Base-by-base conservation (phyloP, 2,797 vertebrate genomes). In the Mergus octosetaceus region DNA sequence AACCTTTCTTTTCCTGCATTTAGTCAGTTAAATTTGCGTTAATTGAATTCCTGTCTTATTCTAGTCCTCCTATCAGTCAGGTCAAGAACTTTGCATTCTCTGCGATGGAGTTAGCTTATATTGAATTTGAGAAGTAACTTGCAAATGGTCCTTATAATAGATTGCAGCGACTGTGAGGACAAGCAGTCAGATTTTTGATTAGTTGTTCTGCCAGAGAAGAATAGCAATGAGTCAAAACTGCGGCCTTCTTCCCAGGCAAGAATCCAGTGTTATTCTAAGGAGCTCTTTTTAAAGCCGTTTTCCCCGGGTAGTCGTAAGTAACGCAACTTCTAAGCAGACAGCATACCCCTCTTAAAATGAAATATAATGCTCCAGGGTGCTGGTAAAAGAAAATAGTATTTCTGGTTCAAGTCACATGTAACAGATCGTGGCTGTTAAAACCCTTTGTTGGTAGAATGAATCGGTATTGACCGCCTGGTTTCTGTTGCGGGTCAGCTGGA, bases 111-210 rank as follows among this genome's bases (percentile, higher is more conserved):
- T 82, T 95, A 49, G 57, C 54, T 81, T 81, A 51, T 82, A 73
- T 22, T 79, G 87, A 78, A 86, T 84, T 81, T 76, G 36, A 91
- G 71, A 86, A 94, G 15, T 73, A 86, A 86, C n/a, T 89, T 94
- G 75, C 85, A 74, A 95, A 75, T 87, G 16, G 18, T 80, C 27
- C 21, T 77, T 81, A 14, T 51, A 85, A 94, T 86, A 47, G 54
- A 65, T 92, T 80, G 30, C 49, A 87, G 34, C 47, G 57, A 18
- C 72, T 43, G 43, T 65, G 72, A 94, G 57, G 74, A 93, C 34
- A 75, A 91, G 74, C 61, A 90, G 71, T 90, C 77, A 94, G 90
- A 87, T 91, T 88, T 77, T 84, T 90, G 83, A 85, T 96, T 89
- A 92, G 71, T 69, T 89, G 21, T 85, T 94, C 69, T 92, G 65